Evolutionary conservation across 2,888 invertebrate genomes (phyloP).

Genomic region (Orthosia gothica): DNA sequence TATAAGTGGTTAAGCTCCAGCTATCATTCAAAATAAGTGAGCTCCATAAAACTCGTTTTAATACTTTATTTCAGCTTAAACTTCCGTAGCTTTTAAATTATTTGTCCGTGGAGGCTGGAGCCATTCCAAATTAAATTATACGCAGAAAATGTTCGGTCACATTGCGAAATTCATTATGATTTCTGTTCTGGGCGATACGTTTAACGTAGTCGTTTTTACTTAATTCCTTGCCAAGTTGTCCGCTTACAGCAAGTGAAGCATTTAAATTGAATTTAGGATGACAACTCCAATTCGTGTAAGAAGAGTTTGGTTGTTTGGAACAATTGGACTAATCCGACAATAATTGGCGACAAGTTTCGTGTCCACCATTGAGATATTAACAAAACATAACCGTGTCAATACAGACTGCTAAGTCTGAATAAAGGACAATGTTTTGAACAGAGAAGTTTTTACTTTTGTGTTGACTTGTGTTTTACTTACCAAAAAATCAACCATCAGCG

Average conservation of each 20-base stretch:
- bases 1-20: constrained; percentile 81
- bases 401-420: constrained; percentile 31
- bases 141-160: constrained; percentile 85
- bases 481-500: not conserved
- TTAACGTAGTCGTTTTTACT: constrained; percentile 75
- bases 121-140: constrained; percentile 90
- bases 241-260: constrained; percentile 68
- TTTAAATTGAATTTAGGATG: constrained; percentile 71
- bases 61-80: constrained; percentile 90
- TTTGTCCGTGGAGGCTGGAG: constrained; percentile 88
- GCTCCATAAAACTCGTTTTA: constrained; percentile 87
- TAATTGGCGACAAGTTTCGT: constrained; percentile 62
- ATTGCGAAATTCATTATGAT: constrained; percentile 85
- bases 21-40: constrained; percentile 86
- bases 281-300: constrained; percentile 69
- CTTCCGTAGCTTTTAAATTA: constrained; percentile 89
- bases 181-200: constrained; percentile 77
- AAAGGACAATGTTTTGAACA: constrained; percentile 35
- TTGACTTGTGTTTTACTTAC: constrained; percentile 6
- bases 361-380: constrained; percentile 45
- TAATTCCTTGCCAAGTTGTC: constrained; percentile 76
- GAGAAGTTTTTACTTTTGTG: not conserved
- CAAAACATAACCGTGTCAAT: constrained; percentile 45
- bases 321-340: constrained; percentile 66
- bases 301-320: constrained; percentile 70